Evolutionary conservation across 2,888 invertebrate genomes (phyloP).

Genomic region (Sphinx pinastri): DNA sequence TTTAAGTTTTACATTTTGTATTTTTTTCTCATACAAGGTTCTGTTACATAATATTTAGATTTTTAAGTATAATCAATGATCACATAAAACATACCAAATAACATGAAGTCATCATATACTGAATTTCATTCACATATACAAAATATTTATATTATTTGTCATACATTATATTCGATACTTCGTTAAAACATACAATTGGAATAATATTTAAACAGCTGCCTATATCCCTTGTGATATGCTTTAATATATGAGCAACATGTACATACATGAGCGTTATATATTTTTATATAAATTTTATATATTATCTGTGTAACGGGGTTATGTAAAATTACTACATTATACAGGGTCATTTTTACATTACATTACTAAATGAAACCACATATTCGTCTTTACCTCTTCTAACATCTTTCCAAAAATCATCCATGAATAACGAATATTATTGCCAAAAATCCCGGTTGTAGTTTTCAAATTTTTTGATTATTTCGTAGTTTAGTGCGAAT

Average conservation of each 20-base stretch:
- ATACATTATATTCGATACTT: slow-evolving; percentile 27
- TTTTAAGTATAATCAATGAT: not conserved
- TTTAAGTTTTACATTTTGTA: slow-evolving; percentile 7
- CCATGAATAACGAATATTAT: no score
- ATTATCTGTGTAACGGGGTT: slow-evolving; percentile 7
- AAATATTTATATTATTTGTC: no score
- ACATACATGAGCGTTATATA: slow-evolving; percentile 10
- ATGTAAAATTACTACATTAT: slow-evolving; percentile 22
- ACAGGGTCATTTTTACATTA: slow-evolving; percentile 1
- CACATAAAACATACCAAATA: not conserved
- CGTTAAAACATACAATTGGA: slow-evolving; percentile 19
- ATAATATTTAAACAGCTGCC: slow-evolving; percentile 21
- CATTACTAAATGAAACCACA: no score
- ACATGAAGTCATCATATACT: not conserved
- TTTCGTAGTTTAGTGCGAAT: no score
- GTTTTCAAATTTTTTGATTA: no score
- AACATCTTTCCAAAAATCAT: no score
- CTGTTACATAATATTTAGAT: not conserved
- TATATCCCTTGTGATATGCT: slow-evolving; percentile 15
- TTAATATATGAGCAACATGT: slow-evolving; percentile 25
- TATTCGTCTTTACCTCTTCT: no score
- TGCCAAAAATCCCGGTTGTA: no score
- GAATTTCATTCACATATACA: not conserved
- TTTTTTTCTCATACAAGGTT: no score
- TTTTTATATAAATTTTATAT: slow-evolving; percentile 10